phyloP scores from a whole-genome alignment of 2,113 vertebrate genomes.

The Platycercus adscitus region DNA sequence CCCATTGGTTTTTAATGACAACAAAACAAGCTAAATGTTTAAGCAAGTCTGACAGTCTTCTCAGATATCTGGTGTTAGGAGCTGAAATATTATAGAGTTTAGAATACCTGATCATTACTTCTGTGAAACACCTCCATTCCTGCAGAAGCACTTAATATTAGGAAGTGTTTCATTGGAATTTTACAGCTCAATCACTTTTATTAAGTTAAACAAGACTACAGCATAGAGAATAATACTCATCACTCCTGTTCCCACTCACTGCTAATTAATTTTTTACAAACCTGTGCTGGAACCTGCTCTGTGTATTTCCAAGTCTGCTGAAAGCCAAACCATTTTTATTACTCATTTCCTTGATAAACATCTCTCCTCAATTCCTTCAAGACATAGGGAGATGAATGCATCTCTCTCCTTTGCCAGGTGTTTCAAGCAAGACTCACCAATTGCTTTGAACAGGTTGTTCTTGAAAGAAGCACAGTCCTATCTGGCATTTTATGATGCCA shows the following conservation, averaged over 20 bases:
- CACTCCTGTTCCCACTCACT: background rate
- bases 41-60: background rate
- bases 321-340: background rate
- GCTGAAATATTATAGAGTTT: background rate
- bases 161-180: background rate
- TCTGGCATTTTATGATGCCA: background rate
- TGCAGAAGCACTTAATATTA: background rate
- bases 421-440: background rate
- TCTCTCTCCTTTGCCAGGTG: background rate
- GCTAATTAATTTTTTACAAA: background rate
- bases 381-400: background rate
- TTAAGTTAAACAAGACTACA: background rate
- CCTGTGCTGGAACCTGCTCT: background rate
- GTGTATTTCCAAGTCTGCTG: background rate
- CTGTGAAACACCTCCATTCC: background rate
- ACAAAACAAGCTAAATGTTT: background rate
- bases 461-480: background rate
- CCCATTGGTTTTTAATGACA: background rate
- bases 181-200: background rate
- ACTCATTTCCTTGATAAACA: background rate
- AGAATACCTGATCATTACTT: background rate
- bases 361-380: background rate
- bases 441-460: background rate
- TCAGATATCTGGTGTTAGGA: background rate
- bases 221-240: background rate